These are phyloP conservation scores for Bombylius major DNA, from an alignment of 2,888 invertebrate species.

Conservation along the genomic window DNA sequence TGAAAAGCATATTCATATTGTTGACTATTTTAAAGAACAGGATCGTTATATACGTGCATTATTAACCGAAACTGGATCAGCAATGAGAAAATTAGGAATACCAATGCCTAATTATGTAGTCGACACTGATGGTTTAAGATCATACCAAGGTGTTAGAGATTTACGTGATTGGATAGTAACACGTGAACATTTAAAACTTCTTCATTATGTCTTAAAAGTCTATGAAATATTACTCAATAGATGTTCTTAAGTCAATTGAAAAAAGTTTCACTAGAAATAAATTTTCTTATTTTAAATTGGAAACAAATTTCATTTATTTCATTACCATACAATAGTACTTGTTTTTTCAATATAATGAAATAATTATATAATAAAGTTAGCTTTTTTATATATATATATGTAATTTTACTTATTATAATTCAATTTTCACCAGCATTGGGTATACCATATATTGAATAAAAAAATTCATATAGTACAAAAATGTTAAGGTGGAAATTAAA, in stretches of 20 bases:
- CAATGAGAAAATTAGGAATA: slow-evolving; percentile 4
- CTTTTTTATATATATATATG: too few species aligned
- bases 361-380: too few species aligned
- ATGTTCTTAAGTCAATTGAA: slow-evolving; percentile 1
- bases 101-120: background rate
- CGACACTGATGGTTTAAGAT: background rate
- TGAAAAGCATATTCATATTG: background rate
- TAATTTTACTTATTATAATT: too few species aligned
- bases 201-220: slow-evolving; percentile 8
- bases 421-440: too few species aligned
- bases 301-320: background rate
- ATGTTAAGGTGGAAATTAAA: too few species aligned
- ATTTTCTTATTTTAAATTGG: background rate
- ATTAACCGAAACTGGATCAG: slow-evolving; percentile 1
- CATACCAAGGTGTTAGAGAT: slow-evolving; percentile 2
- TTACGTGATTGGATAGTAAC: slow-evolving; percentile 11
- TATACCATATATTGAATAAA: too few species aligned
- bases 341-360: too few species aligned
- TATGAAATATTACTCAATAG: slow-evolving; percentile 5
- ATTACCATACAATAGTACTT: too few species aligned
- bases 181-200: slow-evolving; percentile 10
- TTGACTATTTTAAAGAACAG: slow-evolving; percentile 4
- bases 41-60: slow-evolving; percentile 1
- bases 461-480: too few species aligned
- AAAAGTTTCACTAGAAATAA: background rate